Base-by-base conservation (phyloP, 2,113 vertebrate species). In the Hippocampus zosterae region DNA sequence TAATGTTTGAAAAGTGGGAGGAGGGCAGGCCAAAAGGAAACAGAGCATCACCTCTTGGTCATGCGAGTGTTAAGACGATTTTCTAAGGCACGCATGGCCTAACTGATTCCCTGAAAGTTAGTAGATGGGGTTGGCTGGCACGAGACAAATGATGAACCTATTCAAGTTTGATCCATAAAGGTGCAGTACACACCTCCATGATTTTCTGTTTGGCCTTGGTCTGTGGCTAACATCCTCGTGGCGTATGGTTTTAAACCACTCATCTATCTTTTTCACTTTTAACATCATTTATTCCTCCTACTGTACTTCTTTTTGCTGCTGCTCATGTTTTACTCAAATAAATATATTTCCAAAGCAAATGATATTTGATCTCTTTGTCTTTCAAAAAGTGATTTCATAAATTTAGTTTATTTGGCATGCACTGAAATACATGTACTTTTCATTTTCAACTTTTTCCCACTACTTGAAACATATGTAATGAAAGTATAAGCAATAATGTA, bases 1-100 rank as follows among this genome's bases (percentile, higher is more conserved):
- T 77, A 75, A 81, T 71, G 55, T 80, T 81, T 70, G 50, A 74
- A 59, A 67, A 78, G 25, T 3, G 61, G 68, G 71, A 68, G 61
- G 63, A 72, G 69, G 68, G 6, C 48, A 41, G 48, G 29, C n/a
- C 44, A n/a, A 13, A 56, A 19, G 25, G 5, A 63, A 19, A 40
- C 65, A 67, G 50, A 15, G 41, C 23, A n/a, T 27, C 27, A 37
- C 2, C 27, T 33, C 18, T 23, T 33, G 29, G 29, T 33, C 29
- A 33, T 33, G 29, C 29, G 29, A 33, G 29, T 33, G 29, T 23
- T 23, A 16, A 59, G 25, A 29, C 15, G 1, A 8, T 33, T 60
- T 60, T 33, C 6, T 2, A 33, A n/a, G 27, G 2, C 40, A 42
- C 40, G 11, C 52, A 53, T 53, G 18, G n/a, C 8, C 1, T 11